Base-by-base conservation (phyloP, 1,140 invertebrate genomes). In the Leptonema lineaticorne region DNA sequence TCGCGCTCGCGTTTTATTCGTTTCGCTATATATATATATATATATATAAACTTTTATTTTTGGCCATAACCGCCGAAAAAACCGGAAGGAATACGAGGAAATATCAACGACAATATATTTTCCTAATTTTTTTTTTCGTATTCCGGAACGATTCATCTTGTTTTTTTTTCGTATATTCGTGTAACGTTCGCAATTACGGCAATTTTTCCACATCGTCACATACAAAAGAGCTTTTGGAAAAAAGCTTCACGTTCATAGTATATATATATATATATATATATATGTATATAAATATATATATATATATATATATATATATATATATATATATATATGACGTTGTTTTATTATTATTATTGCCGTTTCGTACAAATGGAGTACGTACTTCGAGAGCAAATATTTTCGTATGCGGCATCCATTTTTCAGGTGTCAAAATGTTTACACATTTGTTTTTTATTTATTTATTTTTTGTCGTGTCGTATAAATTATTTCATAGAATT, bases 161-260 rank as follows among this genome's bases (percentile, higher is more conserved):
- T 45, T 45, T 16, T 45, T 45, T 45, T 45, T 53, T 53, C 9
- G 20, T 24, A 26, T 14, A 24, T 53, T 11, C 50, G 50, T 4
- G 22, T 26, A 22, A 53, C 24, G 22, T 24, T 53, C 50, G 50
- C 50, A 53, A 53, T 53, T 53, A 53, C 22, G 50, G 22, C 50
- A 53, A 53, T 53, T 53, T 53, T 53, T 53, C 50, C 50, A 53
- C 50, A 53, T 26, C 50, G 50, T 53, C 27, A 53, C 20, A 22
- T 24, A 26, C 22, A 53, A 53, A 53, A 53, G 50, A 53, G 50
- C 50, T 53, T 26, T 53, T 24, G 37, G 16, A 53, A 53, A 26
- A 20, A 20, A 22, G 50, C 50, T 53, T 53, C 27, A 11, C 7
- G 24, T 53, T 53, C 16, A 18, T 6, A 22, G 11, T 24, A 18